Evolutionary conservation across 53 echinoderm and acorn worm species (phyloP).

Genomic region (Echinarachnius parma): DNA sequence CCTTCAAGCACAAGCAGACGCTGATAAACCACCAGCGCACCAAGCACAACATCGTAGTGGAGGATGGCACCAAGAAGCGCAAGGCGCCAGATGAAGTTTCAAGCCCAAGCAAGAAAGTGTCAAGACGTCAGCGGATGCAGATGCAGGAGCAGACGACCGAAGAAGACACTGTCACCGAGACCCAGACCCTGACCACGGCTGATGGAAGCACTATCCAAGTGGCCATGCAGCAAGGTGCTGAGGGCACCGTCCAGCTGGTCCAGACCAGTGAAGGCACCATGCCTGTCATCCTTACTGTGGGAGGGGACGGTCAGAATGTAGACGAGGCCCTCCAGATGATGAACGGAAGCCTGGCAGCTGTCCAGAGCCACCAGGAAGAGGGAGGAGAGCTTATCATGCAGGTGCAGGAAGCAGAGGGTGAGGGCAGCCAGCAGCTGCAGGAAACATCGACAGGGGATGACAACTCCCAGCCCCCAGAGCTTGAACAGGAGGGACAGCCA

Average conservation of each 20-base stretch:
- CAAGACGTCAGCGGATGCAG: conserved; percentile 81
- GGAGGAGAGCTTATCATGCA: conserved; percentile 70
- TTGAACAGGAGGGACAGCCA: conserved; percentile 43
- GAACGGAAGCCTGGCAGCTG: conserved; percentile 76
- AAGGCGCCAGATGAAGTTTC: conserved; percentile 56
- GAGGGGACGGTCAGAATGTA: conserved; percentile 72
- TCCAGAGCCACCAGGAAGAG: conserved; percentile 50
- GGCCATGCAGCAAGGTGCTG: conserved; percentile 70
- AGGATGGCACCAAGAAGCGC: conserved; percentile 60
- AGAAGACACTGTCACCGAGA: conserved; percentile 28
- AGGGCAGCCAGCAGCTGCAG: conserved; percentile 23
- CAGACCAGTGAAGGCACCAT: conserved; percentile 71
- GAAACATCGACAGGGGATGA: conserved; percentile 33
- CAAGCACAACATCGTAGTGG: conserved; percentile 71
- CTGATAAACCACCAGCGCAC: conserved; percentile 81
- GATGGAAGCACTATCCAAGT: conserved; percentile 55
- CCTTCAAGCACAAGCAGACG: conserved; percentile 92
- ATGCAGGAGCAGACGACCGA: conserved; percentile 48
- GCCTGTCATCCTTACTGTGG: conserved; percentile 87
- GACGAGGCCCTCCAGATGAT: conserved; percentile 85
- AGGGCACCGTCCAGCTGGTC: conserved; percentile 75
- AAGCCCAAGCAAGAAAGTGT: conserved; percentile 67
- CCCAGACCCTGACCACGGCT: conserved; percentile 51
- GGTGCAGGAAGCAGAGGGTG: conserved; percentile 44
- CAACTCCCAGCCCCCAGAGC: conserved; percentile 28